A percentile compares a stretch with the other conserved stretches of the same genome.
phyloP scores from a whole-genome alignment of 2,113 vertebrate species.

The Platycercus adscitus region DNA sequence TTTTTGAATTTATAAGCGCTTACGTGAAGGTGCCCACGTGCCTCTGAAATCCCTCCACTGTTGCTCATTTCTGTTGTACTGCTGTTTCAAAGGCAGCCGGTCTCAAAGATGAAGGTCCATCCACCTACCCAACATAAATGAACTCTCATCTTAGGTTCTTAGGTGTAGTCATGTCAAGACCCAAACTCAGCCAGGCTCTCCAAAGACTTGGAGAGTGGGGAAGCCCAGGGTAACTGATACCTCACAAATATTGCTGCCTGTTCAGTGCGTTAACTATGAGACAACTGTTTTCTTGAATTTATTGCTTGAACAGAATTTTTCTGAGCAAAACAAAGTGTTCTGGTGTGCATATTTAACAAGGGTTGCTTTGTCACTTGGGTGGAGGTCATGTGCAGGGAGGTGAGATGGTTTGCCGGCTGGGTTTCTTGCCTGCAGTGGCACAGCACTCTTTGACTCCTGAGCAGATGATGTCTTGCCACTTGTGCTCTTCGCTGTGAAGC shows the following conservation, averaged over 20 bases:
- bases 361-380: neutral
- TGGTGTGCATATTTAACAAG: neutral
- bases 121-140: neutral
- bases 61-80: neutral
- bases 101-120: neutral
- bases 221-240: neutral
- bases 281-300: neutral
- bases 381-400: neutral
- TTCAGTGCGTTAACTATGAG: neutral
- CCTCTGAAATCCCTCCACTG: neutral
- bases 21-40: neutral
- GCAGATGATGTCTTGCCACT: neutral
- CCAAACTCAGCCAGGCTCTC: neutral
- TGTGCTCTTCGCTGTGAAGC: neutral
- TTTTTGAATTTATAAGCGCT: neutral
- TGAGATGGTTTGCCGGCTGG: neutral
- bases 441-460: neutral
- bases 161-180: neutral
- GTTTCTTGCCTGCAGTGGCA: neutral
- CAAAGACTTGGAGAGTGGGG: too few relatives aligned
- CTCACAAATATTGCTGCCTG: rapidly evolving
- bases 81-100: neutral
- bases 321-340: neutral
- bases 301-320: neutral
- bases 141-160: neutral